Evolutionary conservation across 1,140 invertebrate species (phyloP).

Genomic region (Rhynchophorus ferrugineus): DNA sequence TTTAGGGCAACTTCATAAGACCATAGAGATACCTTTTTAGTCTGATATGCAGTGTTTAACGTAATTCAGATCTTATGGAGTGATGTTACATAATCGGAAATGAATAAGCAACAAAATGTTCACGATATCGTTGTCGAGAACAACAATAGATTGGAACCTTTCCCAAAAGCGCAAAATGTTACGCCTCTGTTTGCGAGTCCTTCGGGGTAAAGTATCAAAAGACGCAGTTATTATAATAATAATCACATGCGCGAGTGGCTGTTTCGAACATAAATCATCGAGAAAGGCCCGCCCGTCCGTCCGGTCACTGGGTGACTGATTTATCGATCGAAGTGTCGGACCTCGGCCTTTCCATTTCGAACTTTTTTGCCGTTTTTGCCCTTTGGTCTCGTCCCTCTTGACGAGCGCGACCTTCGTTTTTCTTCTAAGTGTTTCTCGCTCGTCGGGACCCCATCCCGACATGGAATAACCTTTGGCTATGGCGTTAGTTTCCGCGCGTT

Average conservation of each 20-base stretch:
- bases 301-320: constrained; percentile 39
- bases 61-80: too few species aligned
- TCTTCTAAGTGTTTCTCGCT: constrained; percentile 13
- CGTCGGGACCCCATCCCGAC: too few species aligned
- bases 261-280: constrained; percentile 37
- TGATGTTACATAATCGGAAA: too few species aligned
- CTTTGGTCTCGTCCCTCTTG: constrained; percentile 9
- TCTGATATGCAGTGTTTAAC: too few species aligned
- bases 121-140: too few species aligned
- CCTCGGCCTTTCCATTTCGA: constrained; percentile 12
- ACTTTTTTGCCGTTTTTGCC: constrained; percentile 18
- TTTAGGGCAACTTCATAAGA: too few species aligned
- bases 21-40: too few species aligned
- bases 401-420: constrained; percentile 12
- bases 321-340: constrained; percentile 37
- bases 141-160: too few species aligned
- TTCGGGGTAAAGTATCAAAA: constrained; percentile 24
- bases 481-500: too few species aligned
- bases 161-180: background rate
- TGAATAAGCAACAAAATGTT: too few species aligned
- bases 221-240: constrained; percentile 38
- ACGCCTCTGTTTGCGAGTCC: constrained; percentile 8
- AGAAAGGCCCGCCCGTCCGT: constrained; percentile 34
- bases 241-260: constrained; percentile 39
- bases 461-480: too few species aligned